These are phyloP conservation scores for Cardiocondyla obscurior DNA, from an alignment of 1,140 invertebrate genomes.

Conservation along the genomic window DNA sequence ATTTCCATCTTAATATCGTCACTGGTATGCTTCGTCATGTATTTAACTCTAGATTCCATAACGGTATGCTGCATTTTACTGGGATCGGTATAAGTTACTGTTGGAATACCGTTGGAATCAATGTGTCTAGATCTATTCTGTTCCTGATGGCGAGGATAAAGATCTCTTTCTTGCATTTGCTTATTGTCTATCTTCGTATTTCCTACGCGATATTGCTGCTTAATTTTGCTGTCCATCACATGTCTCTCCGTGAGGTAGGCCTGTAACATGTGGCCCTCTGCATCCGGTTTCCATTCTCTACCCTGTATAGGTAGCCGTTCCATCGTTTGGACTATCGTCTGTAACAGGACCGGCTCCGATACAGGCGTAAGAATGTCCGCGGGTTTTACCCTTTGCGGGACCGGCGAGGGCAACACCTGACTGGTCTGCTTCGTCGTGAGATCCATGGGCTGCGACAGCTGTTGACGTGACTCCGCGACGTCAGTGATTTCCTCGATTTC, in stretches of 20 bases:
- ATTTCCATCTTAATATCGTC: constrained; percentile 71
- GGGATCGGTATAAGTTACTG: constrained; percentile 76
- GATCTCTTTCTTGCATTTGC: constrained; percentile 69
- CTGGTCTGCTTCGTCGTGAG: constrained; percentile 83
- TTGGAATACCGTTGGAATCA: constrained; percentile 64
- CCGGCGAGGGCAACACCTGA: constrained; percentile 74
- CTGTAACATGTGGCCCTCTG: constrained; percentile 87
- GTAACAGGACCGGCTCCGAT: constrained; percentile 86
- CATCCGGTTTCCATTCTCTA: constrained; percentile 84
- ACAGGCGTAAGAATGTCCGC: constrained; percentile 86
- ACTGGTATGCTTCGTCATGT: constrained; percentile 52
- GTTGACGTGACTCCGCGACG: constrained; percentile 40
- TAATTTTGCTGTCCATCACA: constrained; percentile 90
- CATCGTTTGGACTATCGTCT: constrained; percentile 87
- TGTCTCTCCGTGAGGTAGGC: constrained; percentile 91
- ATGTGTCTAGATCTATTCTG: constrained; percentile 52
- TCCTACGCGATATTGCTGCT: constrained; percentile 84
- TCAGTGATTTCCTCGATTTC: constrained; percentile 66
- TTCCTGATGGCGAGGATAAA: constrained; percentile 69
- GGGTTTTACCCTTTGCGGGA: constrained; percentile 67
- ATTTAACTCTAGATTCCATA: constrained; percentile 67
- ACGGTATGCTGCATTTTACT: constrained; percentile 70
- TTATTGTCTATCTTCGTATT: constrained; percentile 73
- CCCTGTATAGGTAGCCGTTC: constrained; percentile 85
- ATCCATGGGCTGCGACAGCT: constrained; percentile 85